These are phyloP conservation scores for Periophthalmus magnuspinnatus DNA, from an alignment of 2,797 vertebrate genomes.

Conservation along the genomic window DNA sequence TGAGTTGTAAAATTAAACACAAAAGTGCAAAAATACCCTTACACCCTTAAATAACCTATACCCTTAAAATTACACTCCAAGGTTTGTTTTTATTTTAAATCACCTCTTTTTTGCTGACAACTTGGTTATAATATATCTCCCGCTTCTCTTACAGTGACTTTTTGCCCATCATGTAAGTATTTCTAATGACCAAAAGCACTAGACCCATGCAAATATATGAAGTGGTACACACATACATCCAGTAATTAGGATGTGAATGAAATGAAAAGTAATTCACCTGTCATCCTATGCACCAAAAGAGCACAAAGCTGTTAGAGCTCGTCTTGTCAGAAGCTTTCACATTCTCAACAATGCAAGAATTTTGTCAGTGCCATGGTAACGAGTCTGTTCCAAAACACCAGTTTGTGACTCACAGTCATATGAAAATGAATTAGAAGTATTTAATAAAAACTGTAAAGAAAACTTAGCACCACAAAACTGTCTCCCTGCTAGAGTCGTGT, in stretches of 20 bases:
- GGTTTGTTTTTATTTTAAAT: too few relatives aligned
- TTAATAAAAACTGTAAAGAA: slow-evolving; percentile 22
- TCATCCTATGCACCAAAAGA: background rate
- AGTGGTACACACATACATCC: background rate
- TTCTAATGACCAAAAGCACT: too few relatives aligned
- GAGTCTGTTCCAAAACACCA: slow-evolving; percentile 30
- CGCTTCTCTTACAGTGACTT: too few relatives aligned
- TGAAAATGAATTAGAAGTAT: slow-evolving; percentile 30
- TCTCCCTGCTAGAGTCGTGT: slow-evolving; percentile 28
- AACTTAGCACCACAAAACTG: slow-evolving; percentile 14
- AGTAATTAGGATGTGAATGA: background rate
- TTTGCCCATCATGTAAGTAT: too few relatives aligned
- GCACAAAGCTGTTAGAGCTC: slow-evolving; percentile 11
- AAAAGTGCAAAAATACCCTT: too few relatives aligned
- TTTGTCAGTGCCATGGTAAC: slow-evolving; percentile 32
- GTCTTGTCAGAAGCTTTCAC: slow-evolving; percentile 20
- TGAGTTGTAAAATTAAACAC: too few relatives aligned
- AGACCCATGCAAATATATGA: background rate
- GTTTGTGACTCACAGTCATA: slow-evolving; percentile 38
- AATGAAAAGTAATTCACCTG: background rate
- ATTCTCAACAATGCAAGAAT: slow-evolving; percentile 34
- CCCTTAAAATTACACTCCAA: too few relatives aligned
- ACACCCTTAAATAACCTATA: too few relatives aligned
- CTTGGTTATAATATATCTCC: too few relatives aligned
- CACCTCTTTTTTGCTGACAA: too few relatives aligned